Conservation (phyloP, 2,113 vertebrate genomes). For the Antennarius striatus region DNA sequence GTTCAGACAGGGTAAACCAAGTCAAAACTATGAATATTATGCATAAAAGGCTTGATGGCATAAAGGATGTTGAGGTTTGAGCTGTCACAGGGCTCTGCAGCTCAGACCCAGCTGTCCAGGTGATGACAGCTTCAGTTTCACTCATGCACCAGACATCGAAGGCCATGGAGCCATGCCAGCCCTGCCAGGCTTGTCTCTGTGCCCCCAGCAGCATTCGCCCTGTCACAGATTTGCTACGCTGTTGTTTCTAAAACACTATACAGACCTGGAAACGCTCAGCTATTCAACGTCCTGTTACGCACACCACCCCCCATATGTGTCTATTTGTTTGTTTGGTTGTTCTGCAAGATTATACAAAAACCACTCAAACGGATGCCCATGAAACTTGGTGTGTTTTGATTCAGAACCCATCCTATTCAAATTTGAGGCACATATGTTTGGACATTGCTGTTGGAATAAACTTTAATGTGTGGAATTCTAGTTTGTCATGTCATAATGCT, state of each 20-base stretch:
- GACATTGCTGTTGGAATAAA: no score
- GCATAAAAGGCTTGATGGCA: constrained; percentile 42
- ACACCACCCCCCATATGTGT: no score
- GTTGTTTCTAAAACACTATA: no score
- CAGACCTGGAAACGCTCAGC: no score
- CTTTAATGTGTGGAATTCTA: no score
- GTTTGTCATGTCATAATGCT: no score
- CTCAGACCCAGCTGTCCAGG: constrained; percentile 82
- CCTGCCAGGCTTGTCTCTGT: constrained; percentile 56
- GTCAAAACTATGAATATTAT: constrained; percentile 37
- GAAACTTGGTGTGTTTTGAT: no score
- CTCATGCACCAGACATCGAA: constrained; percentile 72
- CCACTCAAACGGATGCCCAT: no score
- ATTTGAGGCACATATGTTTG: no score
- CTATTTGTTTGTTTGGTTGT: background rate
- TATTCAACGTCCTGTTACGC: no score
- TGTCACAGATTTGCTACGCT: no score
- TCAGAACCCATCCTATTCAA: no score
- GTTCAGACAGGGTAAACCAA: constrained; percentile 59
- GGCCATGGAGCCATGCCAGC: constrained; percentile 63
- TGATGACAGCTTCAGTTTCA: constrained; percentile 79
- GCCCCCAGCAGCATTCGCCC: constrained; percentile 30
- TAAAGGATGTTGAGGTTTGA: constrained; percentile 50
- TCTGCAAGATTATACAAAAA: background rate
- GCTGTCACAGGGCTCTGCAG: constrained; percentile 50